Evolutionary conservation across 2,797 vertebrate genomes (phyloP), one percentile per base, ranked within the genome.

Genomic region (Cetoscarus ocellatus): DNA sequence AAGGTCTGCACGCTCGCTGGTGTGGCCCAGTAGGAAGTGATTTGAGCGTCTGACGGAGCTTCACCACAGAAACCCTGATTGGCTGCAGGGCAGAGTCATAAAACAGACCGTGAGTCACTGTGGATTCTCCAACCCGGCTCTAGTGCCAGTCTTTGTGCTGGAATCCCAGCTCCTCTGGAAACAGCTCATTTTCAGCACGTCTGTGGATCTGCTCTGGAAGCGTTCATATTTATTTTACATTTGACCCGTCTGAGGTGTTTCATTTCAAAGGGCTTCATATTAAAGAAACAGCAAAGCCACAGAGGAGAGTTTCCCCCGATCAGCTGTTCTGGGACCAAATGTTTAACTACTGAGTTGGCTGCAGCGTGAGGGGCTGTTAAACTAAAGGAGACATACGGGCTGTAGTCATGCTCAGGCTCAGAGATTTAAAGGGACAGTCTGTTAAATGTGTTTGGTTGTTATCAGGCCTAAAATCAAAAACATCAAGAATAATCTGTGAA

Each of bases 111-210:
- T 50, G 69, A 74, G 67, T 53, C 62, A 13, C 60, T 55, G 13
- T 79, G 67, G 55, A 67, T 75, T 49, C 59, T 38, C 73, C 40
- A 84, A 68, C 55, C 61, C 42, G 54, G 40, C 48, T 15, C 69
- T 83, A 75, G 75, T 56, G 70, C 53, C 63, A 50, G 60, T 76
- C 57, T 54, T 61, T 51, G 14, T 73, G 65, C 38, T 53, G 14
- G 60, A n/a, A 53, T 52, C 70, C 73, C 73, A 72, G 61, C 0
- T 53, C 55, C 70, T 58, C 59, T 63, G 58, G 38, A 73, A 80
- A 72, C 50, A 48, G 44, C 7, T 82, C 36, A 40, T 63, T 75
- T 70, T 71, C 62, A 59, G 67, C 78, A 80, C 84, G 80, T 88
- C 72, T 70, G 79, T 50, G 56, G 11, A 77, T 75, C 52, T 35